Base-by-base conservation (phyloP, 2,113 vertebrate genomes). In the Peucedramus taeniatus region DNA sequence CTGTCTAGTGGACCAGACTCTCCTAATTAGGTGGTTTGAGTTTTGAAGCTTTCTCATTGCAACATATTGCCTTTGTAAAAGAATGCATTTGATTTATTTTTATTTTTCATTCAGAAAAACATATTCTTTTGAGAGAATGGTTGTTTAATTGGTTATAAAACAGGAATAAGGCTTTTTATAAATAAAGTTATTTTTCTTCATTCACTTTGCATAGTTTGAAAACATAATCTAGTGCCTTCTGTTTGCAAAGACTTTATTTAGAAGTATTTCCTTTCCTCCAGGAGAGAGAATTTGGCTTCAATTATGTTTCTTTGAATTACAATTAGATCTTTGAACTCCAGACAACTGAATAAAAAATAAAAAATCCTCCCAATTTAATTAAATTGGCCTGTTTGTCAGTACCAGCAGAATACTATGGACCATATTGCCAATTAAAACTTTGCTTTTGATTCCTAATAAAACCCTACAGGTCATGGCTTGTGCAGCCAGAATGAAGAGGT, bases 261-360 rank as follows among this genome's bases (percentile, higher is more conserved):
- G 85, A 91, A 75, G n/a, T 18, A 54, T 77, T 88, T 83, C 63
- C 51, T 45, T 45, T 94, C 37, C 69, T 72, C 20, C 31, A 80
- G 42, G 42, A 85, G 53, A 45, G 16, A 77, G 11, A 89, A 92
- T 53, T 40, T 84, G 44, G 44, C 54, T 78, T 79, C 57, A 65
- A 54, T 89, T 89, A 37, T 18, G 15, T 83, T 85, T 47, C 74
- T 92, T 66, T 70, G 77, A 93, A 92, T 75, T 87, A 65, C 53
- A 96, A 24, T 78, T 92, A 91, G 45, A 87, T 59, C 33, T 89
- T 47, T 89, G 83, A 95, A 85, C 69, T 74, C 59, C 44, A 71
- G 80, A 75, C 31, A 93, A n/a, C 24, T 59, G 61, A 91, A 96
- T 71, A 57, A 66, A 84, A 95, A 69, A 92, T n/a, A 94, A 60